Evolutionary conservation across 2,888 invertebrate species (phyloP).

Genomic region (Lasiommata megera): DNA sequence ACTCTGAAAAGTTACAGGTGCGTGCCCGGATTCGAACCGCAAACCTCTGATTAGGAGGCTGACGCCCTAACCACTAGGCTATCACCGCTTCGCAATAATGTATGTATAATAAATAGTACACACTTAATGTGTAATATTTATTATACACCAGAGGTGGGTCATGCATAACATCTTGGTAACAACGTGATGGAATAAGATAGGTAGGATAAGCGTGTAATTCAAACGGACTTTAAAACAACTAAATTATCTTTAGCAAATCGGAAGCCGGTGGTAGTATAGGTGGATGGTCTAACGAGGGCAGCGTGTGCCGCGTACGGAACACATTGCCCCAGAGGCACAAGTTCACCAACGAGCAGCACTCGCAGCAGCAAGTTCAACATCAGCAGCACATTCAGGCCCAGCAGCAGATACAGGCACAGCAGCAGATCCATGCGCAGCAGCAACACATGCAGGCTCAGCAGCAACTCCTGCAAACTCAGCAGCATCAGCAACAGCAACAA

Average conservation of each 20-base stretch:
- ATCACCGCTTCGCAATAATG: too few relatives aligned
- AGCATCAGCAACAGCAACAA: slow-evolving; percentile 20
- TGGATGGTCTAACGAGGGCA: slow-evolving; percentile 73
- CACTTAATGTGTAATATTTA: too few relatives aligned
- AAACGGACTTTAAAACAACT: background rate
- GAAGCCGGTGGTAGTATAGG: slow-evolving; percentile 71
- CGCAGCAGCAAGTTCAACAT: slow-evolving; percentile 51
- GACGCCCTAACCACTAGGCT: too few relatives aligned
- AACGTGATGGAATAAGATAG: too few relatives aligned
- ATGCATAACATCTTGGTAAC: too few relatives aligned
- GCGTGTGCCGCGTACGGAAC: slow-evolving; percentile 71
- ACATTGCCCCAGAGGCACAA: slow-evolving; percentile 67
- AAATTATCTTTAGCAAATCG: slow-evolving; percentile 53
- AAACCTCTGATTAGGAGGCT: too few relatives aligned
- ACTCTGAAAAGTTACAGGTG: too few relatives aligned
- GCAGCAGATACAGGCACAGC: slow-evolving; percentile 39
- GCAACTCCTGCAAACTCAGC: slow-evolving; percentile 37
- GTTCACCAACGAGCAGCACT: slow-evolving; percentile 71
- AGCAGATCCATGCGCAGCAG: slow-evolving; percentile 38
- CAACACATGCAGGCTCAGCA: slow-evolving; percentile 37
- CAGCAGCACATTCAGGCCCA: slow-evolving; percentile 46
- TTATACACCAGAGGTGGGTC: too few relatives aligned
- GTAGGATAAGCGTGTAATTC: too few relatives aligned
- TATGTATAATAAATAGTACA: too few relatives aligned
- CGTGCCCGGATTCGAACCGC: too few relatives aligned